phyloP scores from a whole-genome alignment of 2,888 invertebrate species.

The Drosophila niveifrons region DNA sequence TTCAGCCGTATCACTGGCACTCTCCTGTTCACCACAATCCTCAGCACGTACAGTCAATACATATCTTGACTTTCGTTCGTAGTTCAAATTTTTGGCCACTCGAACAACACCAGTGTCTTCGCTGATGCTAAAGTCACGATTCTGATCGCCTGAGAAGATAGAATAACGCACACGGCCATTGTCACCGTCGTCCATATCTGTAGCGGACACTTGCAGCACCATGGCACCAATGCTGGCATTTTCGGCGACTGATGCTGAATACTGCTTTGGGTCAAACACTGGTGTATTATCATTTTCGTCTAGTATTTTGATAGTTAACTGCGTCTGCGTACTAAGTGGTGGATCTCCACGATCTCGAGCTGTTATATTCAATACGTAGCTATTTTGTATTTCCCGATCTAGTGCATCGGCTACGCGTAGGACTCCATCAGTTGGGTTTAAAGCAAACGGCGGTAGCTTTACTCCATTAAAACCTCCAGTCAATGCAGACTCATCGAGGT shows the following conservation, averaged over 20 bases:
- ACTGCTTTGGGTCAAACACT: conserved; percentile 94
- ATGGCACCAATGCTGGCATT: conserved; percentile 97
- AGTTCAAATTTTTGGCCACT: conserved; percentile 97
- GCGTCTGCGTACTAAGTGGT: conserved; percentile 89
- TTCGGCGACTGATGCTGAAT: conserved; percentile 95
- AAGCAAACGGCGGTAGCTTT: conserved; percentile 88
- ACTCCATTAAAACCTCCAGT: background rate
- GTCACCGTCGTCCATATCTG: conserved; percentile 94
- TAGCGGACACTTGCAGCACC: conserved; percentile 95
- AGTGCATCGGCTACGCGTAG: conserved; percentile 93
- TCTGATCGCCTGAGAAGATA: conserved; percentile 94
- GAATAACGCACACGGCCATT: conserved; percentile 97
- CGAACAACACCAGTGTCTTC: conserved; percentile 96
- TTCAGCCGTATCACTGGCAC: conserved; percentile 91
- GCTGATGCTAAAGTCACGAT: conserved; percentile 95
- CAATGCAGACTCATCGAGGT: conserved; percentile 85
- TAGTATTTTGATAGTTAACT: conserved; percentile 90
- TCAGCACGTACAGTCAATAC: conserved; percentile 94
- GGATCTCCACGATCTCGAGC: conserved; percentile 96
- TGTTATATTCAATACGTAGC: conserved; percentile 91
- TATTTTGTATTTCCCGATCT: conserved; percentile 92
- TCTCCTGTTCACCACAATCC: conserved; percentile 90
- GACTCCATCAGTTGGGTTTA: conserved; percentile 95
- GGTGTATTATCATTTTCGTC: conserved; percentile 97
- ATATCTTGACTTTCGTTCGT: conserved; percentile 94